These are phyloP conservation scores for Pseudomyrmex concolor DNA, from an alignment of 1,140 invertebrate genomes.

Conservation along the genomic window DNA sequence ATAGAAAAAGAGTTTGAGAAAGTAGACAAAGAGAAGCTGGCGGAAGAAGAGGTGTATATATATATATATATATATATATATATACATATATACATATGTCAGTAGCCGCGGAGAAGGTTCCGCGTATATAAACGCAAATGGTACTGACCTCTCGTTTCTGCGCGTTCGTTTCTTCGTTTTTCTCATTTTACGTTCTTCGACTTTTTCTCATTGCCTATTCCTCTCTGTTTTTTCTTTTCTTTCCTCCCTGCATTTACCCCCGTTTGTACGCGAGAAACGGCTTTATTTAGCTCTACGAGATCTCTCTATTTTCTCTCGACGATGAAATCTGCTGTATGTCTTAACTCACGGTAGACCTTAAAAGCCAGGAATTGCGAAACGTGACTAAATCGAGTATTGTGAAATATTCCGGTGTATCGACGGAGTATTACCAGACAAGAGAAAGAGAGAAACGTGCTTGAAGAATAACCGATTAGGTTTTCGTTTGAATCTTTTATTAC, in stretches of 20 bases:
- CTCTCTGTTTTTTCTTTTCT: neutral
- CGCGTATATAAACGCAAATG: conserved; percentile 47
- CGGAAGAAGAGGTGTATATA: conserved; percentile 9
- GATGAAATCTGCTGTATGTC: conserved; percentile 40
- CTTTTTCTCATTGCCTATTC: neutral
- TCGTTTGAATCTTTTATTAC: conserved; percentile 54
- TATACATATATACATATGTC: conserved; percentile 28
- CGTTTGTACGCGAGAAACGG: neutral
- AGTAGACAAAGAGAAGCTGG: conserved; percentile 10
- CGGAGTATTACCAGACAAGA: conserved; percentile 9
- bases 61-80: neutral
- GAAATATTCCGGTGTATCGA: conserved; percentile 51
- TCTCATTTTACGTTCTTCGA: conserved; percentile 30
- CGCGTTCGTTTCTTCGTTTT: neutral
- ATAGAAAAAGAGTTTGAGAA: conserved; percentile 1
- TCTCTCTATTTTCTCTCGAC: conserved; percentile 48
- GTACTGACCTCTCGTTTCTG: neutral
- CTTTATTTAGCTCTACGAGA: conserved; percentile 30
- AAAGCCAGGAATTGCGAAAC: conserved; percentile 39
- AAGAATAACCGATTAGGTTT: conserved; percentile 41
- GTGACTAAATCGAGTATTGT: conserved; percentile 44
- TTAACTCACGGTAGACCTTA: conserved; percentile 48
- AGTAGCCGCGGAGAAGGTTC: conserved; percentile 60
- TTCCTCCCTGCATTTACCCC: neutral
- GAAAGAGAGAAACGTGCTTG: neutral